Base-by-base conservation (phyloP, 2,113 vertebrate genomes). In the Menura novaehollandiae region DNA sequence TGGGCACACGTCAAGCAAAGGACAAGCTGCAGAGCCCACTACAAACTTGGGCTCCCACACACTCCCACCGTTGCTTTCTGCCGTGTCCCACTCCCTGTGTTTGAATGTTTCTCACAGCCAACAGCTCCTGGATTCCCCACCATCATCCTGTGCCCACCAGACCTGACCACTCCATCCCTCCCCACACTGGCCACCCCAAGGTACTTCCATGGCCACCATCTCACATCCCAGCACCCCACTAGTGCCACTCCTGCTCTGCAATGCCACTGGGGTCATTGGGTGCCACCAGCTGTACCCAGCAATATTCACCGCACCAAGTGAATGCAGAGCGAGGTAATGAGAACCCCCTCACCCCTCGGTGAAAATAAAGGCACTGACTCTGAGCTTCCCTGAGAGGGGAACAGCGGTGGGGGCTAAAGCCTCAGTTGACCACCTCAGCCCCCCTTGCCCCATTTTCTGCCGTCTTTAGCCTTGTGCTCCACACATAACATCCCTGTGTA, bases 131-230 rank as follows among this genome's bases (percentile, higher is more conserved):
- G 17, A 11, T n/a, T 58, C 46, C 9, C 35, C 17, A 35, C 3
- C 60, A 41, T 30, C 30, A 7, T 8, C 9, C 7, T n/a, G 28
- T 41, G 33, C 27, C 37, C 49, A 23, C n/a, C 3, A 5, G 7
- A 1, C 28, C 47, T 2, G 5, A 79, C 8, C 21, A 15, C 35
- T n/a, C 18, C 5, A 6, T 68, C 43, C 22, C 21, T 77, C 22
- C 33, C n/a, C 0, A 0, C 7, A 3, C 24, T 1, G 0, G 16
- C 67, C 3, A 10, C 30, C 30, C 26, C 43, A 46, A 26, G 18
- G 56, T 6, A 47, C 24, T 37, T 64, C 41, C 10, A 2, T 0
- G 15, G 18, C 55, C 1, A 1, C 52, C 2, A 1, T 47, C 59
- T 51, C 63, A 39, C 37, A 30, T 6, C 44, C n/a, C 16, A 23